These are phyloP conservation scores for Carassius carassius DNA, from an alignment of 2,113 vertebrate genomes.

Conservation along the genomic window DNA sequence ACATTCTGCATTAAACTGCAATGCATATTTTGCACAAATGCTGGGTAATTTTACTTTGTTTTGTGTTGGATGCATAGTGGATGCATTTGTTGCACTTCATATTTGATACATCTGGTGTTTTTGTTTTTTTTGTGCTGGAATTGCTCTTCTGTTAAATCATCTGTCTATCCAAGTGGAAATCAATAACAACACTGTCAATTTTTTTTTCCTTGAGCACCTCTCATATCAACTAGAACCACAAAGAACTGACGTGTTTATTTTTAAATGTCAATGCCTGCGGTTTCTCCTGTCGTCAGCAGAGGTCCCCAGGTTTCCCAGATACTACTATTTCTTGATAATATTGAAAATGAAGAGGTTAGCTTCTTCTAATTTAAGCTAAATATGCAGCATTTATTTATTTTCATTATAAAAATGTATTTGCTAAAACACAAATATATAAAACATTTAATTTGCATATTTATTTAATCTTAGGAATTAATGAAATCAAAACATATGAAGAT, in stretches of 20 bases:
- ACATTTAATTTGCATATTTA: neutral
- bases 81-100: neutral
- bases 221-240: neutral
- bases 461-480: neutral
- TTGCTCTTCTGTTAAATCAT: neutral
- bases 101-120: neutral
- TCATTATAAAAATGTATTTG: neutral
- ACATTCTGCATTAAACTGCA: neutral
- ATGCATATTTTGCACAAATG: neutral
- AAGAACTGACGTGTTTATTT: neutral
- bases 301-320: neutral
- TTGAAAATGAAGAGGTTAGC: neutral
- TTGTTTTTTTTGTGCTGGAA: neutral
- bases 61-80: neutral
- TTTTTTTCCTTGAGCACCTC: neutral
- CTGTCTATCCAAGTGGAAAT: neutral
- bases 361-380: neutral
- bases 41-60: neutral
- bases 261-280: neutral
- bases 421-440: too few species aligned
- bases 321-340: neutral
- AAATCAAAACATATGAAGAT: too few species aligned
- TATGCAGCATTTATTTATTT: neutral
- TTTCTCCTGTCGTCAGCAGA: neutral
- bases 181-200: neutral